A percentile compares a stretch with the other conserved stretches of the same genome.
Conservation (phyloP, 2,888 invertebrate species). For the Athrips mouffetella region DNA sequence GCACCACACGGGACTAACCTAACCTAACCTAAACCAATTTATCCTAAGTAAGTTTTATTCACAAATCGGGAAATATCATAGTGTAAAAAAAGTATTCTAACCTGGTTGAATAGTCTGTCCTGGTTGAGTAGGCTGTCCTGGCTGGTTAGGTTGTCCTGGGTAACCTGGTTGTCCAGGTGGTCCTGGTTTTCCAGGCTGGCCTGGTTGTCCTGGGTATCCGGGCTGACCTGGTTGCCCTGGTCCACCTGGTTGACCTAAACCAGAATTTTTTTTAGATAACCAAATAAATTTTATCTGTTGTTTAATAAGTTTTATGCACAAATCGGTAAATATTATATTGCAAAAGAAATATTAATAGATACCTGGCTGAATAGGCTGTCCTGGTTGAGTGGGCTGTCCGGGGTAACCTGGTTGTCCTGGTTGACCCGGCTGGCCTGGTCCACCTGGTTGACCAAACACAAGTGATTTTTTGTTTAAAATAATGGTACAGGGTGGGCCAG, state of each 20-base stretch:
- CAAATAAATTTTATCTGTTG: no score
- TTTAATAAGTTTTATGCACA: no score
- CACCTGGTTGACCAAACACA: constrained; percentile 20
- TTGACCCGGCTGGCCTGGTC: constrained; percentile 43
- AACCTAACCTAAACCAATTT: no score
- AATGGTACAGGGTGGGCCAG: no score
- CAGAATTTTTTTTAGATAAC: no score
- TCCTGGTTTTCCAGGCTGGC: constrained; percentile 28
- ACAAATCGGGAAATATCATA: no score
- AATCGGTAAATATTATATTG: no score
- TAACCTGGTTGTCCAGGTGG: constrained; percentile 34
- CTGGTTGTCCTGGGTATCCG: constrained; percentile 36
- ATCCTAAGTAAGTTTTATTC: no score
- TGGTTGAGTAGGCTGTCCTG: constrained; percentile 32
- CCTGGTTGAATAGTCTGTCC: constrained; percentile 27
- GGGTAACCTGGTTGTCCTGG: constrained; percentile 36
- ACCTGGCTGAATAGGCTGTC: constrained; percentile 25
- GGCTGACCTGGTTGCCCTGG: constrained; percentile 36
- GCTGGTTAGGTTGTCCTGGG: constrained; percentile 35
- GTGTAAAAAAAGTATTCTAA: no score
- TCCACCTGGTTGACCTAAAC: constrained; percentile 21
- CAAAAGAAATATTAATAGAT: no score
- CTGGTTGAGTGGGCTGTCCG: constrained; percentile 34
- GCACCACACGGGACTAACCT: no score
- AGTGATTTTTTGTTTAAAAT: no score